phyloP scores from a whole-genome alignment of 92 coral and sea anemone species.

The Siderastrea siderea region DNA sequence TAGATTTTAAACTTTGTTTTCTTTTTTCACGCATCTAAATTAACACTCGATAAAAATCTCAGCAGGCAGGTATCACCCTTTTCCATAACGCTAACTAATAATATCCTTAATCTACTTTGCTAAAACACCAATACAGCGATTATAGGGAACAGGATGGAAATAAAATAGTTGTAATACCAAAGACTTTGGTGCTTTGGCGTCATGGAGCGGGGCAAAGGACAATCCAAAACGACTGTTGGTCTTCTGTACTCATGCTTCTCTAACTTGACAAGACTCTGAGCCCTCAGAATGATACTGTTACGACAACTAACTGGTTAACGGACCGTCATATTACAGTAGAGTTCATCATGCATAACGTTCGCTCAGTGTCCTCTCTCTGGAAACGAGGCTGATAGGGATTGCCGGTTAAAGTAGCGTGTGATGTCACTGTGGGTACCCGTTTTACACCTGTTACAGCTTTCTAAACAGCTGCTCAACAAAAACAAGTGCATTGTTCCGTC shows the following conservation, averaged over 20 bases:
- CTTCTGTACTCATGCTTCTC: no score
- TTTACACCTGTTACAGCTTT: constrained; percentile 3
- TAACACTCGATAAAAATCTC: not conserved
- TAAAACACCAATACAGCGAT: no score
- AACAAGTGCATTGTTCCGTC: not conserved
- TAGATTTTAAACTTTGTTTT: constrained; percentile 11
- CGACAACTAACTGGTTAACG: no score
- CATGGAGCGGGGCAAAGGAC: no score
- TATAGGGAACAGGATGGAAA: no score
- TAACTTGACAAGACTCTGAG: no score
- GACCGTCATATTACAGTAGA: no score
- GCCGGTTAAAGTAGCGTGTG: not conserved
- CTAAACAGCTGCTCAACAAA: not conserved
- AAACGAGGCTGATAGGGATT: not conserved
- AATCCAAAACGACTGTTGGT: no score
- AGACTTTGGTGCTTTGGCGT: no score
- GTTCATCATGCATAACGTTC: not conserved
- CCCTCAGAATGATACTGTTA: no score
- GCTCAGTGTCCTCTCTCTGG: not conserved
- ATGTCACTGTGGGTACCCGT: constrained; percentile 12
- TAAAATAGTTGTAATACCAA: no score
- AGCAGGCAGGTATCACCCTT: not conserved
- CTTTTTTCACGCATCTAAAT: not conserved
- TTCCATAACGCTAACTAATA: not conserved
- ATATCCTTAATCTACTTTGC: no score